Evolutionary conservation across 2,888 invertebrate genomes (phyloP), one percentile per base, ranked within the genome.

Genomic region (Drosophila meridionalis): DNA sequence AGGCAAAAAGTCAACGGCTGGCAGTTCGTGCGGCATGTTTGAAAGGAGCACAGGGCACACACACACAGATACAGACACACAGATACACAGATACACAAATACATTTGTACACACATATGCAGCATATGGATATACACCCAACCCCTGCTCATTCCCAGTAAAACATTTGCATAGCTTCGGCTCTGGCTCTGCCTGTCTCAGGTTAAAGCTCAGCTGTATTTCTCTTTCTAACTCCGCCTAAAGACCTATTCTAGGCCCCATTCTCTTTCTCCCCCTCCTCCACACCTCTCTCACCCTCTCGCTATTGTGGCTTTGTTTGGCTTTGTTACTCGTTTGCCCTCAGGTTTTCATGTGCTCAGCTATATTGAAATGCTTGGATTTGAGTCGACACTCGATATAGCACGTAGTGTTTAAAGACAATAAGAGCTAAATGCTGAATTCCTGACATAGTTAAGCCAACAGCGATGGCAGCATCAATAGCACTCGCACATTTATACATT

Each of bases 1-100:
- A 78, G 79, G 67, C 73, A 73, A 89, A 89, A 79, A 79, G 78
- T 79, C 78, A 79, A 79, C 67, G 78, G 40, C 73, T 80, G 65
- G 57, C 80, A 70, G 76, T 53, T 78, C 76, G 76, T 80, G 80
- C 71, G 68, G 80, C 61, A 71, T 63, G 50, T 76, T 65, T 71
- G 45, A 76, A 80, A 71, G 65, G 63, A 66, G 63, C 62, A 71
- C 68, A 68, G 52, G 43, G 28, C 56, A 42, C 30, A 42, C 5
- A 28, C 38, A 60, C 47, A 3, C 59, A n/a, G 28, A 36, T 30
- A 36, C 14, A 12, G 34, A 30, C 32, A 28, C 55, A 9, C 55
- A n/a, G n/a, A n/a, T n/a, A n/a, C n/a, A 8, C 55, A 55, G 45
- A 4, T 1, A 4, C 30, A n/a, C 9, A 2, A 11, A 8, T 0